Conservation (phyloP, 2,797 vertebrate species). For the Alfaro cultratus region DNA sequence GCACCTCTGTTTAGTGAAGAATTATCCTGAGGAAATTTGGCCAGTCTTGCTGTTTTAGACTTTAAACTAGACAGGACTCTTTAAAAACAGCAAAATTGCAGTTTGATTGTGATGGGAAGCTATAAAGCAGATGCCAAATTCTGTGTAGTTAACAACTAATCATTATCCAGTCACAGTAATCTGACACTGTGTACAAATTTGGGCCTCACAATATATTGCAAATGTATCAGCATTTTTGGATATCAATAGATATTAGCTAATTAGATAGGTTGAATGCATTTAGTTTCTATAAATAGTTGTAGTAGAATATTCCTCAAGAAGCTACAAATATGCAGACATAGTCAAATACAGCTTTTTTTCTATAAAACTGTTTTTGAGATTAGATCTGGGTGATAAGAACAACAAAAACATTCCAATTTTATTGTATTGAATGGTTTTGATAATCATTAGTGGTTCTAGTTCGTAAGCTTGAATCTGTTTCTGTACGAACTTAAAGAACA, state of each 20-base stretch:
- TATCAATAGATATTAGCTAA: neutral
- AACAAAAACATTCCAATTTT: neutral
- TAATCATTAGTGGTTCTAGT: neutral
- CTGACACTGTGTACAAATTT: neutral
- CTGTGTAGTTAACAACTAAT: neutral
- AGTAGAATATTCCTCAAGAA: neutral
- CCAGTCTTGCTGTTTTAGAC: neutral
- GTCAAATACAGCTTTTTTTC: neutral
- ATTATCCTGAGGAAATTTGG: neutral
- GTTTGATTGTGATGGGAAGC: neutral
- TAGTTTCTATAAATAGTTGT: neutral
- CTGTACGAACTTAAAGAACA: neutral
- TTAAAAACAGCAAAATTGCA: neutral
- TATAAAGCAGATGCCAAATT: constrained; percentile 1
- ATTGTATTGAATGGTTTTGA: neutral
- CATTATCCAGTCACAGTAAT: neutral
- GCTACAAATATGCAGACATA: neutral
- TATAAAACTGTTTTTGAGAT: neutral
- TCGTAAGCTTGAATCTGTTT: neutral
- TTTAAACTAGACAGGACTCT: neutral
- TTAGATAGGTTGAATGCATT: neutral
- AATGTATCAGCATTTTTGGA: neutral
- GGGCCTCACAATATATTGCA: neutral
- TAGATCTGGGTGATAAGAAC: neutral
- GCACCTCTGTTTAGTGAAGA: neutral